Evolutionary conservation across 1,140 invertebrate species (phyloP).

Genomic region (Gryllus bimaculatus): DNA sequence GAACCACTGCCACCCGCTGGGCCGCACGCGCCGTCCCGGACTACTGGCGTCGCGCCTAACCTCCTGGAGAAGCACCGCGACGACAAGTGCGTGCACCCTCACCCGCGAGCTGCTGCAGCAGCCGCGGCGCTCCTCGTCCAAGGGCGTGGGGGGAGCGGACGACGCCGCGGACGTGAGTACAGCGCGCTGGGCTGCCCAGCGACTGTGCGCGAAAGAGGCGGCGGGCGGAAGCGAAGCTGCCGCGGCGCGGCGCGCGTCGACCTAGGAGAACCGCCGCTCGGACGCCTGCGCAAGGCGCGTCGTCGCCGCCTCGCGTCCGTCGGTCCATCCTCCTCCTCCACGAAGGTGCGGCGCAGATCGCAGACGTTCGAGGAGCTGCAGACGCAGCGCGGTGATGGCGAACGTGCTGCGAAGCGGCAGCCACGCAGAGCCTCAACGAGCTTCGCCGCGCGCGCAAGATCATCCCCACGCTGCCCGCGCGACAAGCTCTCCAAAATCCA

Average conservation of each 20-base stretch:
- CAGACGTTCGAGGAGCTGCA: conserved; percentile 50
- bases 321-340: too few relatives aligned
- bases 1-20: too few relatives aligned
- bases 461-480: conserved; percentile 92
- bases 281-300: not conserved
- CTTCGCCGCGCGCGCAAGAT: conserved; percentile 80
- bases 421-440: conserved; percentile 93
- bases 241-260: not conserved
- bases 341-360: conserved; percentile 12
- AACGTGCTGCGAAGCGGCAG: conserved; percentile 93
- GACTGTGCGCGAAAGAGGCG: not conserved
- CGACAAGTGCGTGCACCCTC: not conserved
- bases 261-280: not conserved
- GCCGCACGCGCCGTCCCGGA: too few relatives aligned
- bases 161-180: not conserved
- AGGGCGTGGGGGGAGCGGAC: not conserved
- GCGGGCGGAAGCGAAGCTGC: not conserved
- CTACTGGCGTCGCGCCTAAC: not conserved
- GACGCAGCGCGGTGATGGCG: conserved; percentile 81
- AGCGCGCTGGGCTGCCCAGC: not conserved
- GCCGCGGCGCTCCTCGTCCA: not conserved
- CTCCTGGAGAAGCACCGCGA: not conserved
- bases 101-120: not conserved
- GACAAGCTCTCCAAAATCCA: conserved; percentile 99
- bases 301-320: not conserved